phyloP scores from a whole-genome alignment of 2,797 vertebrate genomes.

The Moxostoma hubbsi region DNA sequence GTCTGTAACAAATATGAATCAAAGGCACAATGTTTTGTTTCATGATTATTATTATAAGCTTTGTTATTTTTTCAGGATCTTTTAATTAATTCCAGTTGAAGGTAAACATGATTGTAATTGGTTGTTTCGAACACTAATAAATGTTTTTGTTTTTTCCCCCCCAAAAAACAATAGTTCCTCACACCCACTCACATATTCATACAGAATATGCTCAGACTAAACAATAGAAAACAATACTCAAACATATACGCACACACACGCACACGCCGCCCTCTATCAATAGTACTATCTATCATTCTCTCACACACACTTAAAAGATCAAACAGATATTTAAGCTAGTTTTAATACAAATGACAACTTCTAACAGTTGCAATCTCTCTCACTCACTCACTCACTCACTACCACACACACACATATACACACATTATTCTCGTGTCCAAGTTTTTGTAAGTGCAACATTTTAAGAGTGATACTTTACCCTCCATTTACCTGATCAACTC shows the following conservation, averaged over 20 bases:
- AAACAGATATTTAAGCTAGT: conserved; percentile 37
- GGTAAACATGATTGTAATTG: conserved; percentile 85
- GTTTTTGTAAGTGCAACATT: conserved; percentile 81
- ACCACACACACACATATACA: conserved; percentile 39
- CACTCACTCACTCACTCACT: conserved; percentile 8
- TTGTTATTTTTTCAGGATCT: conserved; percentile 81
- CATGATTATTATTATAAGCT: conserved; percentile 77
- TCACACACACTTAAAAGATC: conserved; percentile 11
- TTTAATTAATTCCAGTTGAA: conserved; percentile 84
- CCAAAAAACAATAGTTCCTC: conserved; percentile 70
- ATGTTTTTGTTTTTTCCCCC: conserved; percentile 80
- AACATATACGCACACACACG: conserved; percentile 32
- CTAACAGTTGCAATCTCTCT: conserved; percentile 21
- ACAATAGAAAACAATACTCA: conserved; percentile 27
- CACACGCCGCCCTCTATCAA: conserved; percentile 15
- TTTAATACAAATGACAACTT: conserved; percentile 37
- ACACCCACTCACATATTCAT: conserved; percentile 19
- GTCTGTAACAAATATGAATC: conserved; percentile 76
- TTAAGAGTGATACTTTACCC: conserved; percentile 71
- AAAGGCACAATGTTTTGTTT: conserved; percentile 80
- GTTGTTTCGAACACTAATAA: conserved; percentile 85
- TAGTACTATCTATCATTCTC: conserved; percentile 30
- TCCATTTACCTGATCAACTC: conserved; percentile 55
- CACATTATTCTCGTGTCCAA: conserved; percentile 70
- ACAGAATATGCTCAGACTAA: conserved; percentile 32